These are phyloP conservation scores for Thalassoma bifasciatum DNA, from an alignment of 2,113 vertebrate species.

Conservation along the genomic window DNA sequence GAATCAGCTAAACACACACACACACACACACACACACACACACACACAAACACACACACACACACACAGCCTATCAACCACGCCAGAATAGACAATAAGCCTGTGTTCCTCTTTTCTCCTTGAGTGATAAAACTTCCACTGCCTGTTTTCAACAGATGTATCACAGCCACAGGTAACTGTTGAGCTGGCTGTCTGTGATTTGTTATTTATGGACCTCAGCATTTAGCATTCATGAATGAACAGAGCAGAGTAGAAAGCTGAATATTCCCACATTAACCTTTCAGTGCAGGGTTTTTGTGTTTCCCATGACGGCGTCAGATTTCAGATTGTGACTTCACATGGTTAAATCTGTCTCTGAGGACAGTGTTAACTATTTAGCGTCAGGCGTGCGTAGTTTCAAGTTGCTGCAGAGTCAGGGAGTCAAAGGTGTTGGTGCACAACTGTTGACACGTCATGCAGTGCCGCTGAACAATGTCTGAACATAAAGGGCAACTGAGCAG, in stretches of 20 bases:
- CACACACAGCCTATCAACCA: conserved; percentile 35
- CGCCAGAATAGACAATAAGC: conserved; percentile 51
- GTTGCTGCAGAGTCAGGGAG: neutral
- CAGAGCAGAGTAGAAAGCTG: conserved; percentile 10
- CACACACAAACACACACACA: conserved; percentile 23
- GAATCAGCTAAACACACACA: conserved; percentile 74
- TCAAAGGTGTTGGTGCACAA: conserved; percentile 2
- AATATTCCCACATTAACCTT: conserved; percentile 35
- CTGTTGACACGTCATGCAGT: neutral
- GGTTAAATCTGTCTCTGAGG: conserved; percentile 34
- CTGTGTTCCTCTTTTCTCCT: conserved; percentile 55
- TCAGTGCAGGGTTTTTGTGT: conserved; percentile 9
- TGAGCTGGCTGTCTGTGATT: conserved; percentile 14
- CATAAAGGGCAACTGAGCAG: neutral
- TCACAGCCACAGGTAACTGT: conserved; percentile 46
- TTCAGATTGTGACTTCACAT: conserved; percentile 47
- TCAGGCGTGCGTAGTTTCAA: conserved; percentile 33
- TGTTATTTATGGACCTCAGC: conserved; percentile 36
- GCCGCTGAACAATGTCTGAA: neutral
- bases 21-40: conserved; percentile 24
- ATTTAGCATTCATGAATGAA: conserved; percentile 57
- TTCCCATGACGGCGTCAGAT: conserved; percentile 26
- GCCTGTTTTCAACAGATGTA: conserved; percentile 34
- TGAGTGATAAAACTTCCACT: conserved; percentile 42
- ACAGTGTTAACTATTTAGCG: conserved; percentile 47